Evolutionary conservation across 2,888 invertebrate species (phyloP), one percentile per base, ranked within the genome.

Genomic region (Dolomedes plantarius): DNA sequence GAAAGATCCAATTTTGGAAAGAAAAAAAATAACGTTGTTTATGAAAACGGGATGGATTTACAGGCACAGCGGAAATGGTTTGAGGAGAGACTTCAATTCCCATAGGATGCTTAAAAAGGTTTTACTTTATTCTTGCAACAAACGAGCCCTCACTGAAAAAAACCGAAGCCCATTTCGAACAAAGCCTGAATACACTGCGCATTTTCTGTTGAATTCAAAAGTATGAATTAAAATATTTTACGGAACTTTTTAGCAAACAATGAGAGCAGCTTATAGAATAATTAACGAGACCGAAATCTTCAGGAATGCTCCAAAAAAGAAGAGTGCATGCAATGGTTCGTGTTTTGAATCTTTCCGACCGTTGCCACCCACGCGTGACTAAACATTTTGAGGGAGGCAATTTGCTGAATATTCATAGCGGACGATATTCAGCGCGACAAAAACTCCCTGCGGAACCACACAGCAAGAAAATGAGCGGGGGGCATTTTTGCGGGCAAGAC

Each of bases 341-440:
- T 85, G 85, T 79, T 85, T 83, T 83, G 77, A 83, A 83, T 83
- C 77, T 83, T 83, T 83, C 72, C 76, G 83, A 77, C 83, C 83
- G 76, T 76, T 77, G 83, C 83, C 83, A 83, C 72, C 72, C 83
- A 72, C 83, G 83, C 75, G 76, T 39, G 41, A 71, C 76, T 82
- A 82, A 76, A 77, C 31, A 67, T 56, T 56, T 56, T 72, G 83
- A 77, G 77, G 77, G 65, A 77, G 83, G 71, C 77, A 72, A 83
- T 83, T 83, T 77, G 83, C 83, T 83, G 83, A 83, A 83, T 83
- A 83, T 83, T 83, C 83, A 83, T 83, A 73, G 82, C 71, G 64
- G 76, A 73, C 65, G 77, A 83, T 83, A 83, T 39, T 56, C 23
- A 56, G 16, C 56, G 56, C 56, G 56, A 56, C 56, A 56, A 56